Percentiles rank a stretch among this genome's conserved stretches.
These are phyloP conservation scores for Acrocephalus kingi DNA, from an alignment of 2,113 vertebrate species.

Conservation along the genomic window DNA sequence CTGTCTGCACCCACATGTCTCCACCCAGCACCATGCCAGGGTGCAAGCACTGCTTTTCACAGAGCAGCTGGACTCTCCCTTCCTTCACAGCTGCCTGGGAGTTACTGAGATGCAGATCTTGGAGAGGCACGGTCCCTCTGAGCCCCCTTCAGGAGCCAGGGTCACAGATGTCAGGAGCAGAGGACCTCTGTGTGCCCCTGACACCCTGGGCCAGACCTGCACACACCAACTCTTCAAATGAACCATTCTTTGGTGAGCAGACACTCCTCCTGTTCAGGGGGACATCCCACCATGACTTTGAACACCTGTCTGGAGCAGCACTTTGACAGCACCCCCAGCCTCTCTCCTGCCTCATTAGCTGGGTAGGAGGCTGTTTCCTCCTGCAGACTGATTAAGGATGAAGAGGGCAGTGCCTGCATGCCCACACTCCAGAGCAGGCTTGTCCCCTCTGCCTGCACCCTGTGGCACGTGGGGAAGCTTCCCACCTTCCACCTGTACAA, in stretches of 20 bases:
- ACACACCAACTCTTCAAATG: background rate
- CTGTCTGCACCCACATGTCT: background rate
- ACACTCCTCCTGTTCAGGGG: background rate
- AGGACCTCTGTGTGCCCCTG: background rate
- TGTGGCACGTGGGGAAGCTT: background rate
- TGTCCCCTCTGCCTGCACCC: background rate
- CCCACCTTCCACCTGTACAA: no score
- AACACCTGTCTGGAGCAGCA: background rate
- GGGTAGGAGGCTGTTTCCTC: rapidly evolving
- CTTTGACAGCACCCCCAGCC: rapidly evolving
- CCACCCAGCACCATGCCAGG: background rate
- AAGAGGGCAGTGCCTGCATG: background rate
- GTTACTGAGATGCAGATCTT: background rate
- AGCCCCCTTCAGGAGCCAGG: background rate
- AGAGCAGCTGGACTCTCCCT: background rate
- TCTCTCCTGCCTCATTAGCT: background rate
- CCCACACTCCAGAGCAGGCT: rapidly evolving
- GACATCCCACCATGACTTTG: background rate
- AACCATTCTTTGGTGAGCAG: rapidly evolving
- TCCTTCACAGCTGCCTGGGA: rapidly evolving
- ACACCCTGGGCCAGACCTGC: rapidly evolving
- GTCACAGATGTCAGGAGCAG: background rate
- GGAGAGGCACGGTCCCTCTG: background rate
- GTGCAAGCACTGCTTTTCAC: background rate
- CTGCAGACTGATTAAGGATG: background rate